These are phyloP conservation scores for Tachystola acroxantha DNA, from an alignment of 2,888 invertebrate species.

Conservation along the genomic window DNA sequence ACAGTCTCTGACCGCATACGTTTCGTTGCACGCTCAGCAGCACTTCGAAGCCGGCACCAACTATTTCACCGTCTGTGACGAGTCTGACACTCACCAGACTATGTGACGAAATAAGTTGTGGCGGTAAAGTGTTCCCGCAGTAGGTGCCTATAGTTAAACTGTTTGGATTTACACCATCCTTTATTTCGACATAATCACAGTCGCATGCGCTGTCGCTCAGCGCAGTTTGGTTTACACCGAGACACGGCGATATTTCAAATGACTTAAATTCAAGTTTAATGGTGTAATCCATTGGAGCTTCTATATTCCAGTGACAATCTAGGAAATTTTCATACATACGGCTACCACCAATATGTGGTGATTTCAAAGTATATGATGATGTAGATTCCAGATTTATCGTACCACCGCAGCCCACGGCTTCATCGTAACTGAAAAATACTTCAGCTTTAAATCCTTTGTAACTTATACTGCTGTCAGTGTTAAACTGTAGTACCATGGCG, in stretches of 20 bases:
- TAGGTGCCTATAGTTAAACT: slow-evolving; percentile 81
- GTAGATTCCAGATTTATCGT: slow-evolving; percentile 70
- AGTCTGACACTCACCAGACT: slow-evolving; percentile 82
- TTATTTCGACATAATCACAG: slow-evolving; percentile 86
- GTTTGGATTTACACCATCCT: slow-evolving; percentile 83
- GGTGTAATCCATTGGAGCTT: slow-evolving; percentile 76
- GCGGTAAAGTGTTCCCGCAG: slow-evolving; percentile 82
- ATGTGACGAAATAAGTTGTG: slow-evolving; percentile 75
- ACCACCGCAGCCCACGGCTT: slow-evolving; percentile 84
- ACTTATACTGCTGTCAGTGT: slow-evolving; percentile 54
- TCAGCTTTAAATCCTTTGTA: slow-evolving; percentile 78
- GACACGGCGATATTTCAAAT: slow-evolving; percentile 73
- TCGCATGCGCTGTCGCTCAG: slow-evolving; percentile 71
- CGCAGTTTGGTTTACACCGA: slow-evolving; percentile 52
- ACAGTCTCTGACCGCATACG: slow-evolving; percentile 36
- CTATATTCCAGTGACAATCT: slow-evolving; percentile 87
- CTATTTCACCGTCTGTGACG: slow-evolving; percentile 78
- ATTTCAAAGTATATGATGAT: slow-evolving; percentile 49
- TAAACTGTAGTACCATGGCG: slow-evolving; percentile 74
- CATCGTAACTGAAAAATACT: slow-evolving; percentile 77
- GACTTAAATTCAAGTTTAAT: slow-evolving; percentile 79
- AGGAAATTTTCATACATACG: slow-evolving; percentile 80
- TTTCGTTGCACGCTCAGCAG: slow-evolving; percentile 63
- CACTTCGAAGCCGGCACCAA: slow-evolving; percentile 81
- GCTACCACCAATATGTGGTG: slow-evolving; percentile 43